Evolutionary conservation across 2,888 invertebrate genomes (phyloP).

Genomic region (Pseudococcus viburni): DNA sequence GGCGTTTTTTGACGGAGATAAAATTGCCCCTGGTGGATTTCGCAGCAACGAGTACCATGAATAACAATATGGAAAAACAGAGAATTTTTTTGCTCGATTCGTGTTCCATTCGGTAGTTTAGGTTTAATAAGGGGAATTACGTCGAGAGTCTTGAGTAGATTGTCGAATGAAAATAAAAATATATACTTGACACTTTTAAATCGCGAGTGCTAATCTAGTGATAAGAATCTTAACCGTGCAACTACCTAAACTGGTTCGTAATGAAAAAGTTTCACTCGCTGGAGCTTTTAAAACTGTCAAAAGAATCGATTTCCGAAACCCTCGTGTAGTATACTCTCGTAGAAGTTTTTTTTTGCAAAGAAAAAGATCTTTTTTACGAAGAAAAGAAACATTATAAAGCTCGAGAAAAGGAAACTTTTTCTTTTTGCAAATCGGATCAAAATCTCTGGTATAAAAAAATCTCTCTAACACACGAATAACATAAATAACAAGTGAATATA

Average conservation of each 20-base stretch:
- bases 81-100: neutral
- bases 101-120: neutral
- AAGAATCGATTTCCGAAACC: constrained; percentile 12
- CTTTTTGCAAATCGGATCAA: constrained; percentile 45
- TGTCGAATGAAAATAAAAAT: neutral
- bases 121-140: constrained; percentile 30
- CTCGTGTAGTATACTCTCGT: neutral
- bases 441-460: constrained; percentile 47
- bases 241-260: neutral
- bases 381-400: constrained; percentile 21
- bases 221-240: neutral
- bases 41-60: constrained; percentile 29
- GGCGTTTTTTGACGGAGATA: constrained; percentile 54
- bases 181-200: neutral
- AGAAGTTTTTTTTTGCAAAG: neutral
- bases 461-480: constrained; percentile 48
- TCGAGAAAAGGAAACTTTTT: constrained; percentile 17
- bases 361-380: constrained; percentile 19
- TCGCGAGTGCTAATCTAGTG: neutral
- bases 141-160: neutral
- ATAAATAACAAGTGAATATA: constrained; percentile 59
- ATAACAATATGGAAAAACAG: constrained; percentile 48
- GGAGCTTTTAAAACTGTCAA: constrained; percentile 3
- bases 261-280: constrained; percentile 14
- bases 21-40: constrained; percentile 56